Evolutionary conservation across 2,888 invertebrate genomes (phyloP).

Genomic region (Acleris cristana): DNA sequence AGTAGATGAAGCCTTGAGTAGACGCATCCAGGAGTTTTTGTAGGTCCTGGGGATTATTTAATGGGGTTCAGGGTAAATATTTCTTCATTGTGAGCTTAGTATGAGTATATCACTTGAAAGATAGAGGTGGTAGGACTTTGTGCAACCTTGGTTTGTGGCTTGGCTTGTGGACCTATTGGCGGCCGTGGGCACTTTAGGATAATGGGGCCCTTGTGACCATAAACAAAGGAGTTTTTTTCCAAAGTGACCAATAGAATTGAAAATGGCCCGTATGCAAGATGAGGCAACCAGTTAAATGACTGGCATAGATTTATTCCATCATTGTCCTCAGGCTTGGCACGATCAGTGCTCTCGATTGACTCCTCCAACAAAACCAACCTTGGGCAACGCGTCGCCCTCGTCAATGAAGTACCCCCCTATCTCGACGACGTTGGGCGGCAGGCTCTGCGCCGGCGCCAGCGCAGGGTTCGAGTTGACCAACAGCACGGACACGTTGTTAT

Average conservation of each 20-base stretch:
- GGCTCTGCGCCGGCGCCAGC: conserved; percentile 25
- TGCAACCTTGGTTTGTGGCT: no score
- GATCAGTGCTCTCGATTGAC: neutral
- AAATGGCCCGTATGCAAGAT: no score
- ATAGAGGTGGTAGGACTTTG: no score
- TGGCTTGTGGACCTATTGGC: no score
- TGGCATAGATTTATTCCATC: no score
- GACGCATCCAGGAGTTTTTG: conserved; percentile 37
- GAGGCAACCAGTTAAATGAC: no score
- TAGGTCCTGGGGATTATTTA: conserved; percentile 32
- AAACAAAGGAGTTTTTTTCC: no score
- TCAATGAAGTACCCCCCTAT: conserved; percentile 38
- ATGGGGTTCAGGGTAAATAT: neutral
- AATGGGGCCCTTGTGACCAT: no score
- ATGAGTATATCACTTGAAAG: no score
- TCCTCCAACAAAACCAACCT: conserved; percentile 20
- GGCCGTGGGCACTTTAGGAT: no score
- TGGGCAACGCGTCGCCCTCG: conserved; percentile 28
- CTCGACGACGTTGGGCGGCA: conserved; percentile 38
- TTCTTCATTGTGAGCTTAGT: neutral
- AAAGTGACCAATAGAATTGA: no score
- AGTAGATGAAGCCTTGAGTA: conserved; percentile 38
- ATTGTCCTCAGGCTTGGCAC: no score
- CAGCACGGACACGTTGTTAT: conserved; percentile 35
- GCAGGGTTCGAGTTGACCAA: conserved; percentile 38